These are phyloP conservation scores for Oreohelix idahoensis DNA, from an alignment of 1,140 invertebrate species.

Conservation along the genomic window DNA sequence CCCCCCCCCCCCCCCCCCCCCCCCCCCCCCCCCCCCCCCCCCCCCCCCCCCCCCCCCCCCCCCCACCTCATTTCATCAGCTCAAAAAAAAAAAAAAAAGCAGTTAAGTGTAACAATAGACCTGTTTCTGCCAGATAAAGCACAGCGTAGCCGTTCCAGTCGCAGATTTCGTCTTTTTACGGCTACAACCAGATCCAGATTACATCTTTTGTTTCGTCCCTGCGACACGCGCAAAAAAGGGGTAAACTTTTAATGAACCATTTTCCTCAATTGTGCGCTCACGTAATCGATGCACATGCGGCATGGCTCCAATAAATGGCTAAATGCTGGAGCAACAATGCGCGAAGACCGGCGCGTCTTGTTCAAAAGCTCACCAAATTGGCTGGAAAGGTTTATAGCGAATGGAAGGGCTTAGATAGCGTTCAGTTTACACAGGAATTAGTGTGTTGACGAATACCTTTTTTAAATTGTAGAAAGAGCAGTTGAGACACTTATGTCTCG, in stretches of 20 bases:
- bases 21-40: too few species aligned
- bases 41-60: too few species aligned
- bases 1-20: too few species aligned
- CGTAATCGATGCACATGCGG: constrained; percentile 10
- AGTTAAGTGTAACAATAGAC: too few species aligned
- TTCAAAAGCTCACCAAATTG: neutral
- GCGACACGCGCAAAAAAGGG: neutral
- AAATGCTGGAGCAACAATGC: neutral
- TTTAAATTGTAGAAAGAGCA: too few species aligned
- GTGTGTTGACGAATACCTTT: too few species aligned
- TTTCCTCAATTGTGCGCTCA: constrained; percentile 4
- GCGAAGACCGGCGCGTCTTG: neutral
- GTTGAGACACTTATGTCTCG: too few species aligned
- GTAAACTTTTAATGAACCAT: neutral
- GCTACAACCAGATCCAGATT: constrained; percentile 2
- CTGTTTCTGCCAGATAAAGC: too few species aligned
- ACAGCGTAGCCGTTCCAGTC: neutral
- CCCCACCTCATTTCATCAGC: too few species aligned
- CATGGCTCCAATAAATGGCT: neutral
- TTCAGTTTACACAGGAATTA: neutral
- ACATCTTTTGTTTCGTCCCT: constrained; percentile 2
- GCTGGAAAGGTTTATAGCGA: neutral
- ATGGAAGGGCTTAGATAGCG: neutral
- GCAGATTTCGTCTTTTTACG: neutral
- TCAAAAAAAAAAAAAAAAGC: too few species aligned